Evolutionary conservation across 2,888 invertebrate species (phyloP), one percentile per base, ranked within the genome.

Genomic region (Philonicus albiceps): DNA sequence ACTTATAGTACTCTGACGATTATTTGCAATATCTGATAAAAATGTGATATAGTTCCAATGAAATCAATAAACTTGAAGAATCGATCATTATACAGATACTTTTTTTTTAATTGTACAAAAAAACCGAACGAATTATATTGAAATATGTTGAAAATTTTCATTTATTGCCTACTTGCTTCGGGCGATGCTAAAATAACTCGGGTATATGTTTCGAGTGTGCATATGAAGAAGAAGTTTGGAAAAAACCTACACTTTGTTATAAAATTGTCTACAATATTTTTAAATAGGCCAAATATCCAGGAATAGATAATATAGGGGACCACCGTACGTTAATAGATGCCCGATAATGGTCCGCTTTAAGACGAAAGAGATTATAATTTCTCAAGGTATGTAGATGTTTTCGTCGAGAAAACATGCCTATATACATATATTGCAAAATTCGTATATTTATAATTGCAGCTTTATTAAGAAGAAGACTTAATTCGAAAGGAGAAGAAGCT

Each of bases 261-360:
- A 55, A 19, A 81, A 81, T 55, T 55, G 0, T 55, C 55, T 55
- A 30, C 27, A 27, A n/a, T 83, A 40, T 30, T 84, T 40, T 37
- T 34, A 3, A 73, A 84, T 84, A 84, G 84, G 84, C 84, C 84
- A 84, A 84, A 43, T 72, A 84, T 84, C 31, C 31, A 40, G 40
- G 73, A 73, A 31, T 73, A 73, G 40, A 72, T 73, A 84, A 73
- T 37, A 73, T 22, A 73, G 40, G 11, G 64, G 55, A 73, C 40
- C 84, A 84, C 8, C 19, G 11, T 27, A 3, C 22, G 27, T 11
- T 64, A 64, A 78, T 78, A 84, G 43, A 64, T 34, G 37, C 19
- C 34, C 16, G 37, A 55, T 76, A 34, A 53, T 27, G 49, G 49
- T 78, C 37, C 22, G 30, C 19, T 22, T 76, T 19, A 49, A 78